phyloP scores from a whole-genome alignment of 1,140 invertebrate species.

The Drosophila melanogaster region Release_6_plus_ISO1_MT NT_033777.3:29662501-29663000 shows the following conservation, averaged over 20 bases:
- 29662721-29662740: conserved; percentile 25
- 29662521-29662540: conserved; percentile 53
- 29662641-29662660: conserved; percentile 52
- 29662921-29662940: conserved; percentile 10
- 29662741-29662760: conserved; percentile 65
- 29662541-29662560: conserved; percentile 75
- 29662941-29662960: conserved; percentile 14
- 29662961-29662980: conserved; percentile 13
- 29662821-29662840: conserved; percentile 63
- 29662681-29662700: conserved; percentile 75
- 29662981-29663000: conserved; percentile 4
- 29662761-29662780: conserved; percentile 8
- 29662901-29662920: conserved; percentile 27
- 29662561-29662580: conserved; percentile 78
- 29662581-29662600: conserved; percentile 80
- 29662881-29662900: conserved; percentile 32
- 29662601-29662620: conserved; percentile 28
- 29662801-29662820: conserved; percentile 55
- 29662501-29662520: conserved; percentile 16
- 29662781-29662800: conserved; percentile 21
- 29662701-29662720: conserved; percentile 17
- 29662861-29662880: conserved; percentile 24
- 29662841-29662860: conserved; percentile 59
- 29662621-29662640: conserved; percentile 35
- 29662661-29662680: conserved; percentile 71